Evolutionary conservation across 1,140 invertebrate species (phyloP).

Genomic region (Drosophila carrolli): DNA sequence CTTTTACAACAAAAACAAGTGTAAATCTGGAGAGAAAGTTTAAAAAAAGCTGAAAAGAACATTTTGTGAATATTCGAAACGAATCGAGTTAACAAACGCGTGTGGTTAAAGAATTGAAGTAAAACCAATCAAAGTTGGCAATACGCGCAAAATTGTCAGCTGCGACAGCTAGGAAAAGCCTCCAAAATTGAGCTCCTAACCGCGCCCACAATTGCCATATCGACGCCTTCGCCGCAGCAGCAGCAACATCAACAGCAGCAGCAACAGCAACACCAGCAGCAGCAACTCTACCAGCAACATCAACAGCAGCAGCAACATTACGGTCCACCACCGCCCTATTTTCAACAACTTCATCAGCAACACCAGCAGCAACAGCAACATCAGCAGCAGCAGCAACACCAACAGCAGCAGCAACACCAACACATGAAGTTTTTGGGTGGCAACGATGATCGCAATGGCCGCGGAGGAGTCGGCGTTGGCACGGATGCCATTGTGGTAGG

Average conservation of each 20-base stretch:
- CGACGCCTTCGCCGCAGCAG: conserved; percentile 60
- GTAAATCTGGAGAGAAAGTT: conserved; percentile 16
- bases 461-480: conserved; percentile 73
- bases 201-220: conserved; percentile 81
- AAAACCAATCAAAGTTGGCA: conserved; percentile 50
- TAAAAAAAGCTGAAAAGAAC: conserved; percentile 8
- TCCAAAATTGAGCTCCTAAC: conserved; percentile 84
- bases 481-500: conserved; percentile 60
- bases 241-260: conserved; percentile 17
- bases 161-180: conserved; percentile 75
- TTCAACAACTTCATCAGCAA: conserved; percentile 53
- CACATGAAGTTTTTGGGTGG: conserved; percentile 84
- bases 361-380: conserved; percentile 54
- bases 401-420: conserved; percentile 52
- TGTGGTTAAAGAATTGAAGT: conserved; percentile 7
- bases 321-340: conserved; percentile 53
- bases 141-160: conserved; percentile 71
- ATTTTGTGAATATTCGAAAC: conserved; percentile 29
- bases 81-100: conserved; percentile 4
- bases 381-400: conserved; percentile 30
- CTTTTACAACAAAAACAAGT: conserved; percentile 46
- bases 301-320: conserved; percentile 53
- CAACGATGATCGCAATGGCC: conserved; percentile 82
- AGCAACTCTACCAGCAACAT: conserved; percentile 35
- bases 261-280: conserved; percentile 23